Evolutionary conservation across 2,888 invertebrate species (phyloP).

Genomic region (Therioaphis trifolii): DNA sequence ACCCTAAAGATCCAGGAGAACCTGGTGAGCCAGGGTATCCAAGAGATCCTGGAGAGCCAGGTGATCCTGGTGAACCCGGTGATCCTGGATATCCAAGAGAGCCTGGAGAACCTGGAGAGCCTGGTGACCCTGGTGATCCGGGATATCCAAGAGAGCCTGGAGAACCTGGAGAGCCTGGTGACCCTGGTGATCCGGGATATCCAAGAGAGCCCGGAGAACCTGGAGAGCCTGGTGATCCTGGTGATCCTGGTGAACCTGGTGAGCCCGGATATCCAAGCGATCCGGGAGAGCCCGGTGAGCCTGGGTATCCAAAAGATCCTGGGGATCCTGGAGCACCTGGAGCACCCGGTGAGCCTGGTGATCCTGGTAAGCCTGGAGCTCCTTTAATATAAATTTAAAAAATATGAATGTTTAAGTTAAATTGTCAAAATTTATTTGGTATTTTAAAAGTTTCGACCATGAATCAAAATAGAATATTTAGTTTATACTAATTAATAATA

Average conservation of each 20-base stretch:
- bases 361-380: slow-evolving; percentile 7
- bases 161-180: slow-evolving; percentile 67
- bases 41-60: slow-evolving; percentile 63
- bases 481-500: no score
- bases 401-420: no score
- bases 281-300: neutral
- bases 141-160: slow-evolving; percentile 69
- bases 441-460: no score
- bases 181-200: slow-evolving; percentile 65
- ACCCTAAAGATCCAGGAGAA: slow-evolving; percentile 64
- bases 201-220: no score
- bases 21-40: slow-evolving; percentile 64
- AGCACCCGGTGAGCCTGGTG: slow-evolving; percentile 18
- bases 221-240: slow-evolving; percentile 47
- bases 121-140: slow-evolving; percentile 66
- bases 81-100: slow-evolving; percentile 68
- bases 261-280: slow-evolving; percentile 41
- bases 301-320: slow-evolving; percentile 8
- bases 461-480: no score
- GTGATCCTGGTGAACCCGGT: slow-evolving; percentile 64
- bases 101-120: slow-evolving; percentile 67
- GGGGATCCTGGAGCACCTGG: slow-evolving; percentile 13
- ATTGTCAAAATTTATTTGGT: no score
- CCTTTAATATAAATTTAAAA: slow-evolving; percentile 38
- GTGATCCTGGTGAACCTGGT: slow-evolving; percentile 39